A percentile compares a stretch with the other conserved stretches of the same genome.
Conservation (phyloP, 2,113 vertebrate species). For the Hemibagrus wyckioides region DNA sequence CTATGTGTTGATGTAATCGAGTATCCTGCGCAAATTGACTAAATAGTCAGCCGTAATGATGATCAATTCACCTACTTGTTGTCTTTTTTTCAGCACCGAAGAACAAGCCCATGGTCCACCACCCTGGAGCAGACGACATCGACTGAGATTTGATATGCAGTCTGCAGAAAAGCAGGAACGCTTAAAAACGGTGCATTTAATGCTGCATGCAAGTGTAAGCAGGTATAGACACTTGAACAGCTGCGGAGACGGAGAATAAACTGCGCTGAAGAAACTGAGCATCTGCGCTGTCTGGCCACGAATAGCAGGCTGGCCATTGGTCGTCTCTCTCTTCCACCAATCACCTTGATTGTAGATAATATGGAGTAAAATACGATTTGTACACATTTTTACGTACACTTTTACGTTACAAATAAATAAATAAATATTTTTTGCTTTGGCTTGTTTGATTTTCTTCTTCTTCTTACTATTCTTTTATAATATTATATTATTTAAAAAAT, state of each 20-base stretch:
- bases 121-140: background rate
- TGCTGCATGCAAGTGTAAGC: background rate
- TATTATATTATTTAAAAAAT: no score
- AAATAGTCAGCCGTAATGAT: background rate
- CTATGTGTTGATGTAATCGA: background rate
- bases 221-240: background rate
- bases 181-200: background rate
- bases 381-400: no score
- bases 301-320: constrained; percentile 63
- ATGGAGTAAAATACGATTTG: background rate
- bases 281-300: constrained; percentile 67
- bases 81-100: background rate
- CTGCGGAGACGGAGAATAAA: constrained; percentile 66
- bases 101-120: background rate
- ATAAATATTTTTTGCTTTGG: no score
- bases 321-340: constrained; percentile 28
- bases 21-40: background rate
- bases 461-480: no score
- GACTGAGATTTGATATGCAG: background rate
- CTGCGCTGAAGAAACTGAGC: constrained; percentile 64
- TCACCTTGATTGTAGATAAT: background rate
- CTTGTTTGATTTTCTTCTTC: no score
- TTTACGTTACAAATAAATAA: background rate
- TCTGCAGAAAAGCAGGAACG: background rate
- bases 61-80: constrained; percentile 10